Base-by-base conservation (phyloP, 2,888 invertebrate genomes). In the Pecten maximus region DNA sequence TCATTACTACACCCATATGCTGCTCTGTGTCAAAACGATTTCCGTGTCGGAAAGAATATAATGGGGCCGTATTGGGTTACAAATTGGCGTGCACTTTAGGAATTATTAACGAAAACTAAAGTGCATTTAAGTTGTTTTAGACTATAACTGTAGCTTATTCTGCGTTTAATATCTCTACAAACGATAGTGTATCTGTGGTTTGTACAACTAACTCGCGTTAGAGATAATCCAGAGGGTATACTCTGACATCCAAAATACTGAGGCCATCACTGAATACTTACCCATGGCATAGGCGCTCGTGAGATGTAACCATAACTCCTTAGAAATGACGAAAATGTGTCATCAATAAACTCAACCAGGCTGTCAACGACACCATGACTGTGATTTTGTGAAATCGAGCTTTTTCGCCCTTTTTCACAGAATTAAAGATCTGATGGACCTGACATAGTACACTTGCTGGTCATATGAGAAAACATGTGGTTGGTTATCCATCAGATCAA, bases 21-120 rank as follows among this genome's bases (percentile, higher is more conserved):
- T 74, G 74, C 12, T 74, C 74, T 74, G 74, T 74, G 74, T 74
- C 74, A 74, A 15, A 74, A 74, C 28, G 74, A 74, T 74, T 74
- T 28, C 74, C 74, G 28, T 74, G 74, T 74, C 74, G 74, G 74
- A 74, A 74, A 54, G 50, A 74, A 74, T 74, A 74, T 35, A 74
- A 74, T 74, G 23, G 74, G 74, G 35, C 35, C 74, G 74, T 35
- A 28, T 74, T 16, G 12, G 16, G 35, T 74, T 74, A 74, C 74
- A 35, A 74, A 74, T 35, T 74, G 74, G 74, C 74, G 28, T 74
- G 74, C 35, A 74, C 74, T 74, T 74, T 74, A 35, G 74, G 74
- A 74, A 74, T 74, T 74, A 74, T 74, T 35, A 74, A n/a, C 15
- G 2, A 35, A 35, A 74, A 10, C 35, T 74, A 74, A 74, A 74